Evolutionary conservation across 2,113 vertebrate genomes (phyloP).

Genomic region (Australoheros scitulus): DNA sequence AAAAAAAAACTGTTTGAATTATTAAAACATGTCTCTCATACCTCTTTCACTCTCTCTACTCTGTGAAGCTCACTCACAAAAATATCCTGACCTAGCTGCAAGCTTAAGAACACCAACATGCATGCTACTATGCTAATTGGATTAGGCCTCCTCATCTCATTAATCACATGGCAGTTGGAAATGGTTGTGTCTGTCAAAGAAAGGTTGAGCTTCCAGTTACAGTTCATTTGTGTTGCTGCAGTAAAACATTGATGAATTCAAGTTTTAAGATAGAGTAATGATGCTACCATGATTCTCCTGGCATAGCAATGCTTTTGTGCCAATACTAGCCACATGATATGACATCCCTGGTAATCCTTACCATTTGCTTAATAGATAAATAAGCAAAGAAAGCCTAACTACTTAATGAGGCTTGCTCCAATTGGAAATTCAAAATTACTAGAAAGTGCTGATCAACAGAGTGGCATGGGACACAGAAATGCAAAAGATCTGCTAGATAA

Average conservation of each 20-base stretch:
- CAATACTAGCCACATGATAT: neutral
- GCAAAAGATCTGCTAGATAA: too few relatives aligned
- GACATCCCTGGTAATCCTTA: neutral
- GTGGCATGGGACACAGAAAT: too few relatives aligned
- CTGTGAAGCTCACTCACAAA: constrained; percentile 40
- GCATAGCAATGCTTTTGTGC: neutral
- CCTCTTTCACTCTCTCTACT: constrained; percentile 19
- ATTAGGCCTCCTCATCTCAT: constrained; percentile 68
- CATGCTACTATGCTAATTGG: constrained; percentile 64
- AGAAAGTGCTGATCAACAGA: too few relatives aligned
- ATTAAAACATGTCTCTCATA: neutral
- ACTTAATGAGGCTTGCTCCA: neutral
- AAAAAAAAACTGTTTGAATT: neutral
- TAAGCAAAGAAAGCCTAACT: neutral
- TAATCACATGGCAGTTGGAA: constrained; percentile 57
- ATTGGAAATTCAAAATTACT: too few relatives aligned
- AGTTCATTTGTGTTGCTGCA: neutral
- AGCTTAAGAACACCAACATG: constrained; percentile 51
- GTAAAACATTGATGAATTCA: neutral
- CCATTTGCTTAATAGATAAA: neutral
- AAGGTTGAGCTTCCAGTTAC: constrained; percentile 3
- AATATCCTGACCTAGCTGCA: constrained; percentile 66
- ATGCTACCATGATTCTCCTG: neutral
- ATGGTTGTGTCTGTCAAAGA: constrained; percentile 21
- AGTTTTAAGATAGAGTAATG: neutral